Percentiles rank a stretch among this genome's conserved stretches.
These are phyloP conservation scores for Lamprologus tigripictilis DNA, from an alignment of 2,113 vertebrate genomes.

Conservation along the genomic window DNA sequence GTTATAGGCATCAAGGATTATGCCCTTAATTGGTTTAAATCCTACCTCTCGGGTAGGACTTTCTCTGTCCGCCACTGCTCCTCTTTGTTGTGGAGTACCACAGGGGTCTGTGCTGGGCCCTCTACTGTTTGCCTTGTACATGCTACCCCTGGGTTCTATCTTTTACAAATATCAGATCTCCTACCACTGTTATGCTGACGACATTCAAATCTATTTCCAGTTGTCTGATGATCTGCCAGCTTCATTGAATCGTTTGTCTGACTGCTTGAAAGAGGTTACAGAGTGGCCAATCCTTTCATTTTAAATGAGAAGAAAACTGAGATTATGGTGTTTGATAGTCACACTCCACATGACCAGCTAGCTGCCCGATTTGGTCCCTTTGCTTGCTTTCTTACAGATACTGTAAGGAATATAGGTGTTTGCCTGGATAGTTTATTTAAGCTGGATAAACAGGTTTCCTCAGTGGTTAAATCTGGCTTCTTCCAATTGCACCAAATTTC, in stretches of 20 bases:
- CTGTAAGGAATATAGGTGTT: background rate
- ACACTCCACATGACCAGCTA: rapidly evolving
- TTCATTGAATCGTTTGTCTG: background rate
- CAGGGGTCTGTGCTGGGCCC: background rate
- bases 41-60: background rate
- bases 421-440: rapidly evolving
- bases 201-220: background rate
- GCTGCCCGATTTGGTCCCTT: background rate
- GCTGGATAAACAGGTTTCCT: background rate
- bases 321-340: background rate
- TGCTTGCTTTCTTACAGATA: background rate
- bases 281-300: background rate
- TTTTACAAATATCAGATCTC: background rate
- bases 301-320: background rate
- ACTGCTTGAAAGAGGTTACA: background rate
- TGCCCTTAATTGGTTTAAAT: background rate
- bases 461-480: background rate
- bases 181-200: background rate
- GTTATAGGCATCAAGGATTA: background rate
- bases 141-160: no score
- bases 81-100: background rate
- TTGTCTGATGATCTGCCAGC: background rate
- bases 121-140: no score
- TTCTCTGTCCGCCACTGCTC: background rate
- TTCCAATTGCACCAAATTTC: background rate